Base-by-base conservation (phyloP, 2,888 invertebrate genomes). In the Ennomos erosarius region DNA sequence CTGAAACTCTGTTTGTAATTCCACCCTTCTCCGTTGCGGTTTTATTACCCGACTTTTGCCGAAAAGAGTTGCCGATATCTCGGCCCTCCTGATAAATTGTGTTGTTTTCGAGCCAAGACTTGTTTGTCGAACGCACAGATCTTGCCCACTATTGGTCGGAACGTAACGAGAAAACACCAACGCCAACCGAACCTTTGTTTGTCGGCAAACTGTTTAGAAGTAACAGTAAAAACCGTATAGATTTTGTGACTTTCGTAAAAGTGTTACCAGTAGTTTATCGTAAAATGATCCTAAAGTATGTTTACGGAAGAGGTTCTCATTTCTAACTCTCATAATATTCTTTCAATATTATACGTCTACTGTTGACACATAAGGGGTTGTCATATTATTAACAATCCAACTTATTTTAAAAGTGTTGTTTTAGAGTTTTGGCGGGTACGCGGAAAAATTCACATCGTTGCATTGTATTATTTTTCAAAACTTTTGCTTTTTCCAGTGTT, bases 31-130 rank as follows among this genome's bases (percentile, higher is more conserved):
- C 40, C 49, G 58, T 55, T 84, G 81, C 74, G 84, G 85, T 75
- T 85, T 88, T 89, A 89, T 87, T 84, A 77, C 80, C 76, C 70
- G 83, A 88, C 62, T 68, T 68, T 67, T 64, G 58, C 62, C 62
- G 64, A 68, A 74, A 76, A 74, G 74, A 74, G 68, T 74, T 71
- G 76, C 79, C 82, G 82, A 85, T 85, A 82, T 85, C 82, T 78
- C 79, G 77, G 79, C 85, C 87, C 85, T 82, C 83, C 81, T 90
- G 90, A 91, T 90, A 90, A 90, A 91, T 90, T 79, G 88, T 85
- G 88, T 91, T 91, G 91, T 91, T 91, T 91, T 90, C 90, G 89
- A 87, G 75, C 78, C 67, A 73, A 74, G 81, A 51, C 59, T 82
- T 88, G 86, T 89, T 90, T 88, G 87, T 82, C 78, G 81, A 71